Conservation (phyloP, 2,113 vertebrate species). For the Pterocles gutturalis region DNA sequence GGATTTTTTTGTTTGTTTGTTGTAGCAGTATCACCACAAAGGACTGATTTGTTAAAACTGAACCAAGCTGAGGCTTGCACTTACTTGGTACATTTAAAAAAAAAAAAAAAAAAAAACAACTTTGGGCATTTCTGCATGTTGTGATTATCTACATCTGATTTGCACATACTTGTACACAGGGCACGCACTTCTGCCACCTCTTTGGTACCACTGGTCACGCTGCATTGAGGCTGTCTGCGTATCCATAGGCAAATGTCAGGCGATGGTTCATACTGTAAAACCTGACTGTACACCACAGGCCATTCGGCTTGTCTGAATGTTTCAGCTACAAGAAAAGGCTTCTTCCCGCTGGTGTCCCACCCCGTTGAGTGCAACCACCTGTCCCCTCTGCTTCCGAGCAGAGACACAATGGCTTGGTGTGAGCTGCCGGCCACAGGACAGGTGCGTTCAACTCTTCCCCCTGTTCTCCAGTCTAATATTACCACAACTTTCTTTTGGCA, state of each 20-base stretch:
- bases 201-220: neutral
- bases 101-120: no score
- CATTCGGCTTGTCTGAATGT: neutral
- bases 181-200: neutral
- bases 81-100: neutral
- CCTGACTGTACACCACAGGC: neutral
- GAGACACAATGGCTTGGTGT: neutral
- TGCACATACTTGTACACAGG: rapidly evolving
- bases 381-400: neutral
- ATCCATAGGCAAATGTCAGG: neutral
- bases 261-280: neutral
- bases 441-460: neutral
- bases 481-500: neutral
- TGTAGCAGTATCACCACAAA: neutral
- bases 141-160: neutral
- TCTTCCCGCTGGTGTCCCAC: neutral
- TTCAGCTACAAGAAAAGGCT: neutral
- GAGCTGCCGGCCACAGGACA: no score
- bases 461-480: neutral
- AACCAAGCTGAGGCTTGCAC: neutral
- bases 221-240: rapidly evolving
- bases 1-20: neutral
- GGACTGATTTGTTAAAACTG: neutral
- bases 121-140: neutral
- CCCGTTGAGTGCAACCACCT: neutral